These are phyloP conservation scores for Frankliniella intonsa DNA, from an alignment of 2,888 invertebrate species.

Conservation along the genomic window DNA sequence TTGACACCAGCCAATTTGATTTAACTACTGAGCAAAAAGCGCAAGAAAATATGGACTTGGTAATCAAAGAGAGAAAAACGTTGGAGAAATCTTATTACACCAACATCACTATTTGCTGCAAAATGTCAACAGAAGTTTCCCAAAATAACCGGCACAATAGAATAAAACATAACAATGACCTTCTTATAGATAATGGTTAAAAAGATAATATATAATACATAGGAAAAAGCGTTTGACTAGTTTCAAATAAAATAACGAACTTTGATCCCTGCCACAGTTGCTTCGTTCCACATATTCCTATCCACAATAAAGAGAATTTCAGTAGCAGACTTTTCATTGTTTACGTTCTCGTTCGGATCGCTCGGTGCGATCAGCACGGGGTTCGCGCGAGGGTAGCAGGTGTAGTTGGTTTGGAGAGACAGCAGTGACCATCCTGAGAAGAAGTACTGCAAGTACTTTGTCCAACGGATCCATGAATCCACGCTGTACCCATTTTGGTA, in stretches of 20 bases:
- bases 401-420: neutral
- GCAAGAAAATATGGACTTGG: neutral
- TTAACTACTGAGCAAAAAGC: neutral
- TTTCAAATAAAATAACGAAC: neutral
- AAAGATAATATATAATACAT: neutral
- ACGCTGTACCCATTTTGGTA: constrained; percentile 98
- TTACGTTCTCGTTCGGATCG: neutral
- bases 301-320: no score
- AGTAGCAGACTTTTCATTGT: neutral
- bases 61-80: neutral
- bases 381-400: neutral
- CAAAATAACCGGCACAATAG: no score
- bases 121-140: neutral
- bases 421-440: constrained; percentile 36
- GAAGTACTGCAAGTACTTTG: constrained; percentile 55
- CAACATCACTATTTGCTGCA: no score
- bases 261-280: no score
- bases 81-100: neutral
- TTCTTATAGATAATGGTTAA: neutral
- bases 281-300: no score
- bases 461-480: constrained; percentile 98
- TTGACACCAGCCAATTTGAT: neutral
- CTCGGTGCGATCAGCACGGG: neutral
- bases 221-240: no score
- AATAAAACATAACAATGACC: no score